Percentiles rank a stretch among this genome's conserved stretches.
These are phyloP conservation scores for Campopleginae sp. DNA, from an alignment of 2,888 invertebrate genomes.

Conservation along the genomic window DNA sequence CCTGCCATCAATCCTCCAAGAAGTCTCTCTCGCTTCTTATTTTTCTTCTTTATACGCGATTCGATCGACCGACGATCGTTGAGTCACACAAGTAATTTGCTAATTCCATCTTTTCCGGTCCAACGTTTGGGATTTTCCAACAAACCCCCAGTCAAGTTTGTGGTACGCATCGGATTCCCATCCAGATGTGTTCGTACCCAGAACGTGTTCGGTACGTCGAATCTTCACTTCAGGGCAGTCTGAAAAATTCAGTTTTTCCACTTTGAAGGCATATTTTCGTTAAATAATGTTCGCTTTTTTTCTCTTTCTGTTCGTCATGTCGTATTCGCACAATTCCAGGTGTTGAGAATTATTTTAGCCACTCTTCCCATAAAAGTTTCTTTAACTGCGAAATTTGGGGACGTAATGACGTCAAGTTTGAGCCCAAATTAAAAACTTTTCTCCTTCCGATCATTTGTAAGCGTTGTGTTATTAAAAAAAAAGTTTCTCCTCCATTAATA, in stretches of 20 bases:
- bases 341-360: background rate
- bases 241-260: background rate
- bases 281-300: background rate
- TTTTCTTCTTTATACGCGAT: background rate
- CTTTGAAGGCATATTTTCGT: background rate
- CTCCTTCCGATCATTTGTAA: no score
- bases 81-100: conserved; percentile 28
- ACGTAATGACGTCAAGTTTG: no score
- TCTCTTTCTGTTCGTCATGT: background rate
- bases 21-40: background rate
- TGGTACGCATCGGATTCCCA: background rate
- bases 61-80: conserved; percentile 2
- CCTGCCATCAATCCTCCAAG: background rate
- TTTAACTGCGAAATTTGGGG: no score
- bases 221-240: conserved; percentile 13
- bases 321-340: background rate
- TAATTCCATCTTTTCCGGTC: conserved; percentile 6
- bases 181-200: background rate
- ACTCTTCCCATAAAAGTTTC: background rate
- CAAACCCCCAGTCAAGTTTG: background rate
- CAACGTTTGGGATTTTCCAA: conserved; percentile 5
- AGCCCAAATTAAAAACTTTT: no score
- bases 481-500: no score
- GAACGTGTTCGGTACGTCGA: background rate
- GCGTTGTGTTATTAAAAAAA: no score